Evolutionary conservation across 2,888 invertebrate species (phyloP).

Genomic region (Polia nebulosa): DNA sequence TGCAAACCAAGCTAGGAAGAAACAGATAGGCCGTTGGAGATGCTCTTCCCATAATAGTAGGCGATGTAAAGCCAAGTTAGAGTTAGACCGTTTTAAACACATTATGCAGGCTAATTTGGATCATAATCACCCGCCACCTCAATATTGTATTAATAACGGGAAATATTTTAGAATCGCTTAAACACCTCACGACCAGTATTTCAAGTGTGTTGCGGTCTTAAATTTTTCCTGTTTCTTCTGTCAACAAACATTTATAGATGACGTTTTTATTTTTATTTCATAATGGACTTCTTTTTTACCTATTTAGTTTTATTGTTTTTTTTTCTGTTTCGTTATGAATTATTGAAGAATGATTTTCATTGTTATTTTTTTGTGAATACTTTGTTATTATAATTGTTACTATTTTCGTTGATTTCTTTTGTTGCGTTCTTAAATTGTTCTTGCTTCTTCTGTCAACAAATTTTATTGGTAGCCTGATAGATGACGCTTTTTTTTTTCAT

Average conservation of each 20-base stretch:
- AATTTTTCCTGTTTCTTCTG: not conserved
- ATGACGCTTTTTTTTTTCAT: not conserved
- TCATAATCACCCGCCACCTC: slow-evolving; percentile 47
- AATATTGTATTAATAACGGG: slow-evolving; percentile 37
- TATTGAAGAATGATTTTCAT: too few relatives aligned
- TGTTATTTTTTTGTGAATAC: slow-evolving; percentile 4
- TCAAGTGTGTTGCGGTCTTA: not conserved
- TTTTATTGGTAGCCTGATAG: not conserved
- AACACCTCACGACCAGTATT: not conserved
- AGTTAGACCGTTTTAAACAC: slow-evolving; percentile 31
- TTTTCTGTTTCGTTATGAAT: not conserved
- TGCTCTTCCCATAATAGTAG: slow-evolving; percentile 51
- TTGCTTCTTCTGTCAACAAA: not conserved
- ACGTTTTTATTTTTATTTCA: not conserved
- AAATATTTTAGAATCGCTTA: slow-evolving; percentile 44
- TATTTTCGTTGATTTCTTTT: not conserved
- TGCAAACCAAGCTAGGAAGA: slow-evolving; percentile 31
- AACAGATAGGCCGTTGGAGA: slow-evolving; percentile 40
- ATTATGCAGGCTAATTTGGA: slow-evolving; percentile 47
- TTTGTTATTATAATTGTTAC: not conserved
- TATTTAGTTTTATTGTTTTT: too few relatives aligned
- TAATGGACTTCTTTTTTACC: too few relatives aligned
- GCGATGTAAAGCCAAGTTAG: slow-evolving; percentile 52
- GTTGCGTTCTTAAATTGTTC: not conserved
- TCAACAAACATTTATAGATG: not conserved